Evolutionary conservation across 2,113 vertebrate genomes (phyloP).

Genomic region (Lonchura striata): DNA sequence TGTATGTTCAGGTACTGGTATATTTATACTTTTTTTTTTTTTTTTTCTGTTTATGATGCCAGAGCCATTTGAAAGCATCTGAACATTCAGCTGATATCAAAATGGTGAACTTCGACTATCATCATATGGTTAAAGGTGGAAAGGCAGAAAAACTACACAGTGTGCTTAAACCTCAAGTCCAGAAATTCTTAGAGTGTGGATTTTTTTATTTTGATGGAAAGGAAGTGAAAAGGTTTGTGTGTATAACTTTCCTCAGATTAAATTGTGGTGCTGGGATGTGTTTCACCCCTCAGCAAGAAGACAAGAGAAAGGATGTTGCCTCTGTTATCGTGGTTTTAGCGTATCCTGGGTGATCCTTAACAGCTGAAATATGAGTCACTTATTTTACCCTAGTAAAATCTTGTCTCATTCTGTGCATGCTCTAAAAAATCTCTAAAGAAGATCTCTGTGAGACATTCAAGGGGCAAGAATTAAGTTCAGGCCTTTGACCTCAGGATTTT

Average conservation of each 20-base stretch:
- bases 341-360: not conserved
- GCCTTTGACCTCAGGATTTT: not conserved
- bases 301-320: not conserved
- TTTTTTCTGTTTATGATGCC: constrained; percentile 11
- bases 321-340: not conserved
- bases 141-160: constrained; percentile 91
- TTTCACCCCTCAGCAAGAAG: not conserved
- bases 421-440: not conserved
- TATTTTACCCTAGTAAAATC: not conserved
- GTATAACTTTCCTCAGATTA: not conserved
- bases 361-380: not conserved
- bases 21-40: not conserved
- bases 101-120: constrained; percentile 99
- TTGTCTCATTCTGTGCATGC: not conserved
- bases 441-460: not conserved
- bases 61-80: constrained; percentile 97
- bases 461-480: not conserved
- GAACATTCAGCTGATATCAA: constrained; percentile 85
- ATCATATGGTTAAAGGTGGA: constrained; percentile 96
- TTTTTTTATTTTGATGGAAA: constrained; percentile 92
- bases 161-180: constrained; percentile 89
- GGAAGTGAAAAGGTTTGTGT: constrained; percentile 85
- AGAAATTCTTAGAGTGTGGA: constrained; percentile 89
- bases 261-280: not conserved
- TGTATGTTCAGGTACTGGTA: not conserved